phyloP scores from a whole-genome alignment of 2,113 vertebrate species.

The Ascaphus truei region DNA sequence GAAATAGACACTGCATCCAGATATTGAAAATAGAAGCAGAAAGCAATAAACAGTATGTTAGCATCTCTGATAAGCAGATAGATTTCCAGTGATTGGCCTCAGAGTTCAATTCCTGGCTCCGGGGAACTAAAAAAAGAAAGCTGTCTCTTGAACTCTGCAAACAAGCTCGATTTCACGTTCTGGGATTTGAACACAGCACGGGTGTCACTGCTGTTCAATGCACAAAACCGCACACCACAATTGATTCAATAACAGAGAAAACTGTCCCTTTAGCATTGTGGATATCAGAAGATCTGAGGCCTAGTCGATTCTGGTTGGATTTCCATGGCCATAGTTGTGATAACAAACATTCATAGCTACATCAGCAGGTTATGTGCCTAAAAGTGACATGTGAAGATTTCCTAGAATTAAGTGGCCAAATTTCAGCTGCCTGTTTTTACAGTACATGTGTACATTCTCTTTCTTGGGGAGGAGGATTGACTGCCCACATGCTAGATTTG shows the following conservation, averaged over 20 bases:
- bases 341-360: no score
- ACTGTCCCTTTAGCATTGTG: not conserved
- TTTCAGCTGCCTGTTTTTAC: no score
- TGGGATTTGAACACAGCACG: not conserved
- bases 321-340: no score
- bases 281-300: no score
- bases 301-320: no score
- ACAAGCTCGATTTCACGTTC: not conserved
- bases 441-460: no score
- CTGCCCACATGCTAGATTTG: no score
- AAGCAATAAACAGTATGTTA: conserved; percentile 9
- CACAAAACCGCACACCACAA: not conserved
- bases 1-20: not conserved
- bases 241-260: conserved; percentile 3
- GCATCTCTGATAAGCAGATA: conserved; percentile 11
- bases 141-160: not conserved
- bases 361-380: no score
- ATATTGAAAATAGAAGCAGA: not conserved
- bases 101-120: not conserved
- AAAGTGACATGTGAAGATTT: no score
- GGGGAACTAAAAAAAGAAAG: not conserved
- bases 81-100: not conserved
- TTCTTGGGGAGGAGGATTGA: no score
- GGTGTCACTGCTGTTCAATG: not conserved
- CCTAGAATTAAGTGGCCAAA: no score